phyloP scores from a whole-genome alignment of 2,113 vertebrate genomes.

The Lepus europaeus region DNA sequence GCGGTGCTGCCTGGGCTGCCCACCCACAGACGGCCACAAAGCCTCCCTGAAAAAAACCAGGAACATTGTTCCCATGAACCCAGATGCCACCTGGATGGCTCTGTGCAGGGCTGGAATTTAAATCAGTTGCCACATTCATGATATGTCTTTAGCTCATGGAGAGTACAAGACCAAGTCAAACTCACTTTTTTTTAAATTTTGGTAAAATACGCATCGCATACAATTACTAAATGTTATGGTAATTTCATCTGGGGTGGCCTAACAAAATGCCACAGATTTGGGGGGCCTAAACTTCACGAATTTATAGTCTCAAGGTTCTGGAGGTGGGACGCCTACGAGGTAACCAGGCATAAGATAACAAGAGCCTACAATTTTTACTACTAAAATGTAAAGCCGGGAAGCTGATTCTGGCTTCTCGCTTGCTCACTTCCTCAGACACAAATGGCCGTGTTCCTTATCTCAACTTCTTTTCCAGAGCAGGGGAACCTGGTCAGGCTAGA shows the following conservation, averaged over 20 bases:
- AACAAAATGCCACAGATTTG: neutral
- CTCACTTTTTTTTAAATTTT: neutral
- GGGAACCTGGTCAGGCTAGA: too few species aligned
- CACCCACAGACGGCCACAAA: neutral
- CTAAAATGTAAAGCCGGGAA: too few species aligned
- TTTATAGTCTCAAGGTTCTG: neutral
- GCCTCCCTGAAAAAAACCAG: neutral
- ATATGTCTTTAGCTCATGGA: neutral
- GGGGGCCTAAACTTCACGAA: neutral
- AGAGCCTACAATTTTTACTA: too few species aligned
- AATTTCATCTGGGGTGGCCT: neutral
- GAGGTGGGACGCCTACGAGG: neutral
- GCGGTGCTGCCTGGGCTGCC: neutral
- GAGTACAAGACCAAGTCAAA: slow-evolving; percentile 12
- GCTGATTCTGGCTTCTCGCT: too few species aligned
- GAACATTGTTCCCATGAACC: slow-evolving; percentile 33
- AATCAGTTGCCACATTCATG: slow-evolving; percentile 2
- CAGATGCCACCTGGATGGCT: neutral
- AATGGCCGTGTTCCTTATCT: too few species aligned
- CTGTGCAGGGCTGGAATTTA: slow-evolving; percentile 17
- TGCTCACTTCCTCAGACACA: too few species aligned
- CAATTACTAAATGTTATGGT: neutral
- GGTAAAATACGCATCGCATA: neutral
- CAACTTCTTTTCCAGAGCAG: too few species aligned
- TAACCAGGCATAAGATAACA: too few species aligned